These are phyloP conservation scores for Onthophagus taurus DNA, from an alignment of 1,140 invertebrate species.

Conservation along the genomic window DNA sequence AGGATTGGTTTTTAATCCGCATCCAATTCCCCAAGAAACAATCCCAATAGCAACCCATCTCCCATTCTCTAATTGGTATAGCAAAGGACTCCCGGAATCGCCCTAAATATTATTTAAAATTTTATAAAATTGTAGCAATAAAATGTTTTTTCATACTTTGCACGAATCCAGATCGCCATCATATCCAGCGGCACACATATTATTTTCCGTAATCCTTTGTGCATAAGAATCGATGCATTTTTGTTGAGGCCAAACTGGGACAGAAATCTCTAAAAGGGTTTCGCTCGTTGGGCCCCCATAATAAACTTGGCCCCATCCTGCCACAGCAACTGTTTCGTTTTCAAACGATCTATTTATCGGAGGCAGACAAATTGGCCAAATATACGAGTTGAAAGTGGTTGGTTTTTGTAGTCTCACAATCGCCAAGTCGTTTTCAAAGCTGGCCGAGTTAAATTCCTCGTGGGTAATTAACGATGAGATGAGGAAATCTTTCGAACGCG, in stretches of 20 bases:
- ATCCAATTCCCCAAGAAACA: conserved; percentile 69
- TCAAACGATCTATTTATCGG: conserved; percentile 49
- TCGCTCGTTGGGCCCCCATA: conserved; percentile 59
- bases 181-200: conserved; percentile 61
- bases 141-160: conserved; percentile 47
- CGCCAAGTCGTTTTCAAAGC: conserved; percentile 71
- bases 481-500: conserved; percentile 52
- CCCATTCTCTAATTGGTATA: conserved; percentile 56
- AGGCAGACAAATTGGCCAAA: conserved; percentile 78
- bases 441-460: conserved; percentile 47
- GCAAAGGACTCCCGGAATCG: conserved; percentile 75
- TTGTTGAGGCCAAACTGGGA: conserved; percentile 72
- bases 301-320: conserved; percentile 60
- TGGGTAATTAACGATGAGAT: conserved; percentile 56
- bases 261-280: conserved; percentile 61
- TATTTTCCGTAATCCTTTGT: conserved; percentile 51
- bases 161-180: conserved; percentile 70
- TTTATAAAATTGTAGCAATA: background rate
- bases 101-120: conserved; percentile 43
- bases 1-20: conserved; percentile 55
- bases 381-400: conserved; percentile 63
- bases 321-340: conserved; percentile 57
- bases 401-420: conserved; percentile 60
- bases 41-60: conserved; percentile 72
- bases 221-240: conserved; percentile 55